phyloP scores from a whole-genome alignment of 2,113 vertebrate species.

The Nerophis ophidion region DNA sequence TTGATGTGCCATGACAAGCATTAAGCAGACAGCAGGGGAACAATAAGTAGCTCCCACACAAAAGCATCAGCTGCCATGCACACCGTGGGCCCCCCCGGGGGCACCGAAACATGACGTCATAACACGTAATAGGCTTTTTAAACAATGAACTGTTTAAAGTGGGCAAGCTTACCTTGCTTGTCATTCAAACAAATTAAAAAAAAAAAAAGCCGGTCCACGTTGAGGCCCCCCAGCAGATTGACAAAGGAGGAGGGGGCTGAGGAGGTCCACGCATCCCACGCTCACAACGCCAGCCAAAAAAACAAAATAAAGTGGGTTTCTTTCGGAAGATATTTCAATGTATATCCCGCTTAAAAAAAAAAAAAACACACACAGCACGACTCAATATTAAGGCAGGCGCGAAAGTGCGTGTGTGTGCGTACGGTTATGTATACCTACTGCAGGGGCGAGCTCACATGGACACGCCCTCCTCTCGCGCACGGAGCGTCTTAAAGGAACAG shows the following conservation, averaged over 20 bases:
- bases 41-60: constrained; percentile 53
- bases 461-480: constrained; percentile 50
- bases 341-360: constrained; percentile 36
- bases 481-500: constrained; percentile 62
- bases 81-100: neutral
- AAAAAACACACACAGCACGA: constrained; percentile 18
- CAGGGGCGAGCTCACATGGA: constrained; percentile 32
- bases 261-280: constrained; percentile 24
- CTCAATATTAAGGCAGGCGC: too few relatives aligned
- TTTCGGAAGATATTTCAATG: neutral
- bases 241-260: constrained; percentile 5
- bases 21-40: constrained; percentile 33
- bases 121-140: neutral
- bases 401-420: neutral
- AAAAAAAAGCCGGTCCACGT: constrained; percentile 51
- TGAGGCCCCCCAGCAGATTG: constrained; percentile 55
- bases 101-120: neutral
- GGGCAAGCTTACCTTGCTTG: constrained; percentile 57
- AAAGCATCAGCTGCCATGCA: constrained; percentile 24
- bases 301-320: too few relatives aligned
- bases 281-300: neutral
- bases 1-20: neutral
- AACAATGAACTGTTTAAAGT: neutral
- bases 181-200: constrained; percentile 64
- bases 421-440: constrained; percentile 21